Base-by-base conservation (phyloP, 2,113 vertebrate genomes). In the Caracal caracal region DNA sequence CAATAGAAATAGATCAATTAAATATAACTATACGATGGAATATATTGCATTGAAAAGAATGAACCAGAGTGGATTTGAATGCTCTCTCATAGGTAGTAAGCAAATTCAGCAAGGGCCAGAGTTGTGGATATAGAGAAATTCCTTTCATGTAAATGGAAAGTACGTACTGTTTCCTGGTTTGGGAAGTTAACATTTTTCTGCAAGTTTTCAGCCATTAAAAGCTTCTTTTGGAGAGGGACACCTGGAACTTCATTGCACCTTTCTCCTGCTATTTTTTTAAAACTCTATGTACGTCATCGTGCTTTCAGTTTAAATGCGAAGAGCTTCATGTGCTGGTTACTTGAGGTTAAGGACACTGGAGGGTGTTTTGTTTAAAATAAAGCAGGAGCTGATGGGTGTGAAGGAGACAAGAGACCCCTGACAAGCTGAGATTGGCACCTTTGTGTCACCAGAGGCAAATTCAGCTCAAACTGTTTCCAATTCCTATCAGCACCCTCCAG, bases 381-480 rank as follows among this genome's bases (percentile, higher is more conserved):
- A 98, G 90, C 97, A 96, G 85, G 90, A 90, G 24, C 3, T 76
- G 82, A 35, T n/a, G 47, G 35, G 3, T 3, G 24, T 59, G 56
- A 83, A 71, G 96, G 84, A 97, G 92, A 92, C 76, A 94, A n/a
- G 90, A 94, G 97, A 56, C 88, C 92, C 71, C 75, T 10, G 65
- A 26, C 80, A 43, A 43, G 71, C 71, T 84, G 56, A 82, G 75
- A 66, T 49, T 82, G 73, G 51, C 35, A 63, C 94, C 24, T 97
- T 97, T 93, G 94, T 92, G 96, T 96, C 96, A 63, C 81, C 61
- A 90, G 96, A 96, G 94, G 97, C 98, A 97, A 87, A 95, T 97
- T 94, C 93, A 98, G 97, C 79, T 90, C 56, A 79, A 79, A 97
- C 97, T 98, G 98, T 97, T 98, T 98, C 95, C 94, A 63, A 98